Evolutionary conservation across 1,140 invertebrate genomes (phyloP).

Genomic region (Cotesia chilonis): DNA sequence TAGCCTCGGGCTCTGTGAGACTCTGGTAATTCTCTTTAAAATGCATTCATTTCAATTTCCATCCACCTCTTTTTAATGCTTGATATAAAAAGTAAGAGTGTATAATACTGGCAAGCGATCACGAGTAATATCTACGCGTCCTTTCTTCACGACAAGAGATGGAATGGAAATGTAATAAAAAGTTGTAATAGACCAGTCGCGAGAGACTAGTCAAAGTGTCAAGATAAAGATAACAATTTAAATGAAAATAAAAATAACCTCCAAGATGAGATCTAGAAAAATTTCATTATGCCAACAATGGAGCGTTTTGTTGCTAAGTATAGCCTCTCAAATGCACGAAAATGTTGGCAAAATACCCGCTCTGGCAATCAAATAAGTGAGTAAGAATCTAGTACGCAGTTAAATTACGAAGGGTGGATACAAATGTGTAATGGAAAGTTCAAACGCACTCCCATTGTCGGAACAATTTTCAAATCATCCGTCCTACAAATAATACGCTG

Average conservation of each 20-base stretch:
- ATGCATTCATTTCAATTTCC: slow-evolving; percentile 58
- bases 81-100: slow-evolving; percentile 33
- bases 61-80: slow-evolving; percentile 32
- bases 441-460: slow-evolving; percentile 33
- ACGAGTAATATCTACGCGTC: slow-evolving; percentile 20
- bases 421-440: slow-evolving; percentile 33
- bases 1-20: slow-evolving; percentile 17
- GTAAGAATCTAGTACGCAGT: background rate
- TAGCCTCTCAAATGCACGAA: too few relatives aligned
- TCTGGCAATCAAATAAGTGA: background rate
- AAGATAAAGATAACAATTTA: background rate
- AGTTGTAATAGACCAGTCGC: slow-evolving; percentile 57
- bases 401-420: background rate
- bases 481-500: slow-evolving; percentile 3
- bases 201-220: slow-evolving; percentile 14
- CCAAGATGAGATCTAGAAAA: too few relatives aligned
- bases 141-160: slow-evolving; percentile 48
- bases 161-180: slow-evolving; percentile 65
- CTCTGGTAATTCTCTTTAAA: slow-evolving; percentile 54
- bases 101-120: background rate
- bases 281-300: too few relatives aligned
- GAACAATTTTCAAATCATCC: slow-evolving; percentile 32
- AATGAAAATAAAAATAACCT: slow-evolving; percentile 20
- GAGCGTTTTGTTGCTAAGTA: too few relatives aligned
- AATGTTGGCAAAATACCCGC: background rate